phyloP scores from a whole-genome alignment of 2,888 invertebrate genomes.

The Scaptomyza tumidula region DNA sequence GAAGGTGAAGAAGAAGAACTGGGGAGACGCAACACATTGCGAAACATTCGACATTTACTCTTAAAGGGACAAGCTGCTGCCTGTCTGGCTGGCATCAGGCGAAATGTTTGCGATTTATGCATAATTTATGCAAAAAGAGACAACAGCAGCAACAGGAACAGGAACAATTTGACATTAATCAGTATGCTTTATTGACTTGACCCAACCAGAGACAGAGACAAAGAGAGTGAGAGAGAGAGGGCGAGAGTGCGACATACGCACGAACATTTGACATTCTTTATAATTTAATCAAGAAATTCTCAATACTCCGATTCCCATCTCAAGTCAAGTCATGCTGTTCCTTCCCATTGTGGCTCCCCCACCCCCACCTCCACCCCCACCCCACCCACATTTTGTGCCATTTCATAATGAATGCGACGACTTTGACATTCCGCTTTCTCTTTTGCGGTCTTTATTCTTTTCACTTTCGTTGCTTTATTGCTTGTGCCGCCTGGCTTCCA shows the following conservation, averaged over 20 bases:
- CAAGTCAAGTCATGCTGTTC: background rate
- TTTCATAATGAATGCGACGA: conserved; percentile 66
- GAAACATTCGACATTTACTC: conserved; percentile 13
- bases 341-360: conserved; percentile 49
- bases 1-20: background rate
- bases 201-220: background rate
- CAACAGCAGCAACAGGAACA: conserved; percentile 14
- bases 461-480: conserved; percentile 9
- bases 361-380: background rate
- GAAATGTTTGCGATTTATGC: conserved; percentile 62
- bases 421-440: conserved; percentile 62
- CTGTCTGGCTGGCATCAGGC: conserved; percentile 17
- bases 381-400: conserved; percentile 13
- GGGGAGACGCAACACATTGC: too few relatives aligned
- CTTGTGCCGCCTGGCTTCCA: background rate
- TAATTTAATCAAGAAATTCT: conserved; percentile 79
- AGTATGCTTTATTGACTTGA: conserved; percentile 72
- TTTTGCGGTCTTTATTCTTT: conserved; percentile 22
- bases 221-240: conserved; percentile 7
- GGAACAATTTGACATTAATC: conserved; percentile 73
- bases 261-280: conserved; percentile 57
- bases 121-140: conserved; percentile 70
- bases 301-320: conserved; percentile 19
- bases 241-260: background rate
- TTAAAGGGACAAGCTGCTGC: conserved; percentile 28